Percentiles rank a stretch among this genome's conserved stretches.
Conservation (phyloP, 1,140 invertebrate species). For the Phthorimaea operculella region DNA sequence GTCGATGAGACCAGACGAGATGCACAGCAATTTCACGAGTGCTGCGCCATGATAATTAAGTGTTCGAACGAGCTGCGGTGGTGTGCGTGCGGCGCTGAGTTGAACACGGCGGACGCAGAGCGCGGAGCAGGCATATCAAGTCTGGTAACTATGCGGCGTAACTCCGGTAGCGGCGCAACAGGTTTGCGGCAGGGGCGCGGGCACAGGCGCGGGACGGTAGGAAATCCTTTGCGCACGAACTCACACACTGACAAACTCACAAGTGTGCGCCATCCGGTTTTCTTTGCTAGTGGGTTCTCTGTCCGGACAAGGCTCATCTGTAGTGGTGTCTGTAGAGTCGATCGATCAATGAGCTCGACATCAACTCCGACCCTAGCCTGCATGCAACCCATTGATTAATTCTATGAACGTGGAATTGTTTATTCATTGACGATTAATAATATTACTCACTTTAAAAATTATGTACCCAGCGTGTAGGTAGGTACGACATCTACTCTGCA, state of each 20-base stretch:
- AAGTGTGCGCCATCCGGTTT: slow-evolving; percentile 60
- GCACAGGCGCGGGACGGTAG: slow-evolving; percentile 53
- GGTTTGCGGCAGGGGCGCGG: slow-evolving; percentile 41
- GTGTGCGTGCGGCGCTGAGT: slow-evolving; percentile 37
- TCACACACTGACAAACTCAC: slow-evolving; percentile 31
- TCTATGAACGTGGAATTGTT: slow-evolving; percentile 67
- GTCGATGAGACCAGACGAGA: slow-evolving; percentile 50
- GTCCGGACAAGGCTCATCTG: slow-evolving; percentile 28
- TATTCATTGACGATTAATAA: slow-evolving; percentile 60
- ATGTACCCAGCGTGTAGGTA: too few species aligned
- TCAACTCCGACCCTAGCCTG: slow-evolving; percentile 53
- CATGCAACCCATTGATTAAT: slow-evolving; percentile 67
- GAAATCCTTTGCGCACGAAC: slow-evolving; percentile 56
- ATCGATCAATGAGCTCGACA: slow-evolving; percentile 66
- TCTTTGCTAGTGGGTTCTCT: slow-evolving; percentile 39
- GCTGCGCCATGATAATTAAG: slow-evolving; percentile 55
- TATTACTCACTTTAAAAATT: background rate
- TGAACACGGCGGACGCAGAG: slow-evolving; percentile 18
- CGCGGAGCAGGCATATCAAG: slow-evolving; percentile 57
- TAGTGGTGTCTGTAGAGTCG: slow-evolving; percentile 49
- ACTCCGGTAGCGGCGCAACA: slow-evolving; percentile 64
- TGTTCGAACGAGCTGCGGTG: slow-evolving; percentile 34
- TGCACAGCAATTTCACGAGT: slow-evolving; percentile 58
- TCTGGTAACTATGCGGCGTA: slow-evolving; percentile 68
- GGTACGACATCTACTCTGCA: too few species aligned